phyloP scores from a whole-genome alignment of 2,797 vertebrate species.

The Cirrhinus mrigala region DNA sequence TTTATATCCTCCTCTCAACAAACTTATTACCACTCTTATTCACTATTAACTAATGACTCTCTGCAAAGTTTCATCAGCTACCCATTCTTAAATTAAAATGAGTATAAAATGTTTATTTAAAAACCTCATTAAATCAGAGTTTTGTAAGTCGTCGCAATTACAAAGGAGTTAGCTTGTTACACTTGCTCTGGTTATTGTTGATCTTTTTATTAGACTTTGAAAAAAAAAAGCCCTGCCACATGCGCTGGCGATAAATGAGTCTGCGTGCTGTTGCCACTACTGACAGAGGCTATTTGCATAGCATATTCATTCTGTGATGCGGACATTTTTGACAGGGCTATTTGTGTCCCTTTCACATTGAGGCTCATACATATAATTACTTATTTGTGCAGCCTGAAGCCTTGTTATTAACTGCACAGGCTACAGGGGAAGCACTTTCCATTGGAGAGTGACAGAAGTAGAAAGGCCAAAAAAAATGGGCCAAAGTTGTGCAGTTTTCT shows the following conservation, averaged over 20 bases:
- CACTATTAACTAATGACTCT: background rate
- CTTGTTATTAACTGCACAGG: conserved; percentile 53
- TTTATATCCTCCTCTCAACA: background rate
- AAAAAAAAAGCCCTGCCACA: conserved; percentile 24
- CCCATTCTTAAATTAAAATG: background rate
- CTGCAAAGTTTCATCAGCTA: background rate
- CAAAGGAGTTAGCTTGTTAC: conserved; percentile 47
- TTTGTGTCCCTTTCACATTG: conserved; percentile 62
- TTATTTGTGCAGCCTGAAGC: conserved; percentile 51
- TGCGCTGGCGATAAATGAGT: conserved; percentile 52
- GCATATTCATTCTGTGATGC: conserved; percentile 51
- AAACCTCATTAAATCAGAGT: conserved; percentile 38
- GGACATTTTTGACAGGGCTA: conserved; percentile 56
- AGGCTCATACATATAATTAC: conserved; percentile 62
- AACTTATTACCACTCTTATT: background rate
- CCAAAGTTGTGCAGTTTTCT: conserved; percentile 26
- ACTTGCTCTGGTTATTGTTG: conserved; percentile 48
- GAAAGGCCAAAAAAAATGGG: conserved; percentile 26
- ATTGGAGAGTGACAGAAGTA: conserved; percentile 47
- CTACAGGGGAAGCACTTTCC: conserved; percentile 50
- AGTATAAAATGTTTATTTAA: conserved; percentile 24
- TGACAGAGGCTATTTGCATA: conserved; percentile 58
- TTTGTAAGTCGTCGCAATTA: conserved; percentile 41
- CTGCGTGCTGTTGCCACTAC: conserved; percentile 43
- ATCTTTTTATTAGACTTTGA: conserved; percentile 39